phyloP scores from a whole-genome alignment of 2,797 vertebrate species.

The Cyclopterus lumpus region DNA sequence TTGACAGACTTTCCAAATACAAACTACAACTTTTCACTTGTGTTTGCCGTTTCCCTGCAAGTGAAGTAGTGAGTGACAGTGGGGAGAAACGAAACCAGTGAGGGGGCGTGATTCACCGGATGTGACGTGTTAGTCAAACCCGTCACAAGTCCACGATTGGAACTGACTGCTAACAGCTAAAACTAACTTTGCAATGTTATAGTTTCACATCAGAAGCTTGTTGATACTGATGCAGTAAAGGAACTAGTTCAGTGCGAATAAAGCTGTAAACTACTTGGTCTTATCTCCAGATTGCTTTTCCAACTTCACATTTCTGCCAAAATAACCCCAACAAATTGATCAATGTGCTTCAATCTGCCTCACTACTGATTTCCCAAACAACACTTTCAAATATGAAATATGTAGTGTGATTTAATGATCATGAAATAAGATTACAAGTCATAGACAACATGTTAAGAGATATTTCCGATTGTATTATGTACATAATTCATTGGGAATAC shows the following conservation, averaged over 20 bases:
- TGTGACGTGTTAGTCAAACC: background rate
- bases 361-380: background rate
- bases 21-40: background rate
- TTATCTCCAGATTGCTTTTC: background rate
- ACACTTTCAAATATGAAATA: background rate
- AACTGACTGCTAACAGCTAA: background rate
- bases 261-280: background rate
- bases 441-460: conserved; percentile 20
- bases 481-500: conserved; percentile 54
- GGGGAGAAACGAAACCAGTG: background rate
- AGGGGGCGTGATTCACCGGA: background rate
- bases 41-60: background rate
- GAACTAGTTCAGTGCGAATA: background rate
- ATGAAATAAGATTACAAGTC: conserved; percentile 15
- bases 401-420: background rate
- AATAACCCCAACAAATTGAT: background rate
- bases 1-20: background rate
- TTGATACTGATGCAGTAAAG: background rate
- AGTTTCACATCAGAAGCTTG: background rate
- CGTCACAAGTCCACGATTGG: background rate
- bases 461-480: conserved; percentile 59
- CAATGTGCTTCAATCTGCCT: background rate
- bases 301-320: background rate
- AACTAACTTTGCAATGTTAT: background rate
- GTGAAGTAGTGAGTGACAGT: background rate